phyloP scores from a whole-genome alignment of 1,140 invertebrate species.

The Conus betulinus region DNA sequence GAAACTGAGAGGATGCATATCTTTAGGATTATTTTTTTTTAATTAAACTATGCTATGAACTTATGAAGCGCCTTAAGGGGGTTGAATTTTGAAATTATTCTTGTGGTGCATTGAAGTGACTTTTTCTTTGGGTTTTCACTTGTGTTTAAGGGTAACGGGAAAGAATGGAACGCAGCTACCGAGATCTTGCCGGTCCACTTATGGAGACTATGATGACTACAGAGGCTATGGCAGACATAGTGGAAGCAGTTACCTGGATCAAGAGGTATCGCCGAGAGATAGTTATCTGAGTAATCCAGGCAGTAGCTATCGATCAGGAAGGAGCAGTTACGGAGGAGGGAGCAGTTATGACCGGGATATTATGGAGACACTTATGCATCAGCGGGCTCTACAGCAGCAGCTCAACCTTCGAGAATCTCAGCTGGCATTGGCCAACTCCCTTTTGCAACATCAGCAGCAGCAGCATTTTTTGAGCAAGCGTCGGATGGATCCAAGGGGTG shows the following conservation, averaged over 20 bases:
- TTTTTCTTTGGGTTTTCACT: background rate
- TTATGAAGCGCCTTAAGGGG: too few relatives aligned
- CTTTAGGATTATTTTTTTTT: too few relatives aligned
- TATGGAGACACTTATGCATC: background rate
- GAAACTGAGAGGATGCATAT: too few relatives aligned
- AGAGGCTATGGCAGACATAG: background rate
- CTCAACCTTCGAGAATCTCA: background rate
- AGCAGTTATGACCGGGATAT: background rate
- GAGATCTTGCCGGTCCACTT: background rate
- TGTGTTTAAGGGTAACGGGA: background rate
- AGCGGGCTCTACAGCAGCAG: background rate
- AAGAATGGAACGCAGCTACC: background rate
- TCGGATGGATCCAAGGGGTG: background rate
- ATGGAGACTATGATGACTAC: background rate
- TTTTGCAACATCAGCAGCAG: background rate
- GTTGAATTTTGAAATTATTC: too few relatives aligned
- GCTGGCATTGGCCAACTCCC: background rate
- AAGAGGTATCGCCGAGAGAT: background rate
- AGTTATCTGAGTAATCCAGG: background rate
- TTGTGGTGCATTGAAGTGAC: background rate
- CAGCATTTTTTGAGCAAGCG: background rate
- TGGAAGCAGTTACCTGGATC: background rate
- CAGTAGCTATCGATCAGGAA: background rate
- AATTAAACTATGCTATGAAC: too few relatives aligned
- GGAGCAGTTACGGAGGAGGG: background rate